Evolutionary conservation across 2,888 invertebrate genomes (phyloP).

Genomic region (Coleophora flavipennella): DNA sequence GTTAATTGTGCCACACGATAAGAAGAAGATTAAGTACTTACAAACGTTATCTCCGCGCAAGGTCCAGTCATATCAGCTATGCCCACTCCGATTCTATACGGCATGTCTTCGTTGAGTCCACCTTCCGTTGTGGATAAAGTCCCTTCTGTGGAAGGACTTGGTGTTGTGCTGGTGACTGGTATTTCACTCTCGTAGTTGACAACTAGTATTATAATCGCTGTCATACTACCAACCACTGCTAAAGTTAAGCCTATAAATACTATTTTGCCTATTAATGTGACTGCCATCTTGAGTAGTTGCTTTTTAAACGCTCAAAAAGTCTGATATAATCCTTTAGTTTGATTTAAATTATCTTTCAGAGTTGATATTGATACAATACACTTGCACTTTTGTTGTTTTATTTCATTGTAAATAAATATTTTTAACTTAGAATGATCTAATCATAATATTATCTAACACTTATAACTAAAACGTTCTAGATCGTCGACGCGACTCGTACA

Average conservation of each 20-base stretch:
- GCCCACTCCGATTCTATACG: slow-evolving; percentile 81
- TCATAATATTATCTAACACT: too few species aligned
- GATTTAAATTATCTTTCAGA: too few species aligned
- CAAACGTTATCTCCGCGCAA: slow-evolving; percentile 91
- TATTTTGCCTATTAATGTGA: slow-evolving; percentile 40
- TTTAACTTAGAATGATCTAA: too few species aligned
- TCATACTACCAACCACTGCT: slow-evolving; percentile 41
- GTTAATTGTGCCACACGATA: too few species aligned
- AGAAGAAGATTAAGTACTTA: too few species aligned
- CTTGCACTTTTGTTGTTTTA: too few species aligned
- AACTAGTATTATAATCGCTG: slow-evolving; percentile 34
- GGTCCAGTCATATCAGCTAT: slow-evolving; percentile 95
- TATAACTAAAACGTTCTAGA: too few species aligned
- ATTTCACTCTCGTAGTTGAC: slow-evolving; percentile 22
- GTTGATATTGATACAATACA: too few species aligned
- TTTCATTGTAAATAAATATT: too few species aligned
- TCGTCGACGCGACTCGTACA: too few species aligned
- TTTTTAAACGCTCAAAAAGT: too few species aligned
- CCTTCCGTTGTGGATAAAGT: slow-evolving; percentile 6
- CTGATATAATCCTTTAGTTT: too few species aligned
- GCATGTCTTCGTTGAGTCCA: slow-evolving; percentile 7
- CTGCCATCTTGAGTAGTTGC: slow-evolving; percentile 33
- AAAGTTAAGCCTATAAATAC: slow-evolving; percentile 32
- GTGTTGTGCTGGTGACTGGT: not conserved
- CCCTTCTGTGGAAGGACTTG: not conserved